phyloP scores from a whole-genome alignment of 2,113 vertebrate genomes.

The Pterocles burchelli region DNA sequence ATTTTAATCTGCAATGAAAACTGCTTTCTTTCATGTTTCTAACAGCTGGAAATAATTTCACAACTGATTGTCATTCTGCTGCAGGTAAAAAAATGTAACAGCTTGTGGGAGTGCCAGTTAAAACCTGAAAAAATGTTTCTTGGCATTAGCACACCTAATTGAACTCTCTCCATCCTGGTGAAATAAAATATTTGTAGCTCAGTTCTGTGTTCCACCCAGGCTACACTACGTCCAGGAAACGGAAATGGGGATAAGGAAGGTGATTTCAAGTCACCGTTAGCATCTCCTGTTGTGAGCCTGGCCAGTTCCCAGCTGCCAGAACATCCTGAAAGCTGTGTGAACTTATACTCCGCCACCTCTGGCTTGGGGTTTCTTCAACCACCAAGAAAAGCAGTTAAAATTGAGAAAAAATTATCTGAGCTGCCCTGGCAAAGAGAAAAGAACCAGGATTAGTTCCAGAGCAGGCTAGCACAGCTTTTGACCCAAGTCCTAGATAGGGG shows the following conservation, averaged over 20 bases:
- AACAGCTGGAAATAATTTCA: conserved; percentile 54
- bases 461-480: neutral
- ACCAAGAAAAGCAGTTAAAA: neutral
- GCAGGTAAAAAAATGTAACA: conserved; percentile 49
- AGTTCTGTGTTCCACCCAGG: neutral
- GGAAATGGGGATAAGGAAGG: conserved; percentile 8
- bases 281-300: conserved; percentile 2
- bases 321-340: neutral
- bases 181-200: conserved; percentile 12
- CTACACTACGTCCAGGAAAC: conserved; percentile 8
- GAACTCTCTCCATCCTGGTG: neutral
- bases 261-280: conserved; percentile 30
- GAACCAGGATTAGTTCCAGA: neutral
- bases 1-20: conserved; percentile 20
- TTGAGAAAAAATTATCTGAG: neutral
- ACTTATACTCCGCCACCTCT: neutral
- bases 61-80: conserved; percentile 25
- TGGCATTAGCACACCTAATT: conserved; percentile 30
- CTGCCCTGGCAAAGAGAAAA: neutral
- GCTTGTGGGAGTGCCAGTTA: neutral
- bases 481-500: neutral
- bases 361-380: neutral
- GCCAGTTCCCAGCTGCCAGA: neutral
- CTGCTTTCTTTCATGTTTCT: conserved; percentile 48
- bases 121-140: conserved; percentile 29